These are phyloP conservation scores for Heteromormyrus szaboi DNA, from an alignment of 2,797 vertebrate species.

Conservation along the genomic window DNA sequence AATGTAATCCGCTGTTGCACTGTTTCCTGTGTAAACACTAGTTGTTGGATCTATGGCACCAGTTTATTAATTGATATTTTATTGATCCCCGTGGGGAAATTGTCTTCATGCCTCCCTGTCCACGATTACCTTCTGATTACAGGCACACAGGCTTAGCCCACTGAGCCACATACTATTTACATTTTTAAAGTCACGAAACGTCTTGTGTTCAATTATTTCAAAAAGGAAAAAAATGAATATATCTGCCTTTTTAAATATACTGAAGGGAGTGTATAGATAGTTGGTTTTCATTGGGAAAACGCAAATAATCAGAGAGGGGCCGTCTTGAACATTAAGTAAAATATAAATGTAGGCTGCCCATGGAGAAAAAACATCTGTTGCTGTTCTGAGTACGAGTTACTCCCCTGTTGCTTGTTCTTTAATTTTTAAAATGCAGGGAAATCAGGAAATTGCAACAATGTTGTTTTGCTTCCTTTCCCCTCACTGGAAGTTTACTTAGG, in stretches of 20 bases:
- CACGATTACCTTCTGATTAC: too few relatives aligned
- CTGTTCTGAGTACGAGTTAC: slow-evolving; percentile 76
- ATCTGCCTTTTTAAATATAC: slow-evolving; percentile 70
- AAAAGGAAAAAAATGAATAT: slow-evolving; percentile 28
- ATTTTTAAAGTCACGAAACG: slow-evolving; percentile 57
- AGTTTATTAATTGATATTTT: slow-evolving; percentile 52
- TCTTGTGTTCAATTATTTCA: slow-evolving; percentile 57
- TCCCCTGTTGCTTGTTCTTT: slow-evolving; percentile 84
- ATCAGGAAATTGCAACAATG: slow-evolving; percentile 39
- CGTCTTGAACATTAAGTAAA: slow-evolving; percentile 63
- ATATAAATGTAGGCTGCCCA: slow-evolving; percentile 69
- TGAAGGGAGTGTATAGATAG: slow-evolving; percentile 41
- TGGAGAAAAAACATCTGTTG: slow-evolving; percentile 68
- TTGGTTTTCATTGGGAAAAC: slow-evolving; percentile 17
- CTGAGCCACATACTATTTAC: slow-evolving; percentile 47
- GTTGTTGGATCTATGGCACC: slow-evolving; percentile 67
- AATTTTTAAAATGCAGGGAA: slow-evolving; percentile 67
- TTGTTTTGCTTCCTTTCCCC: background rate
- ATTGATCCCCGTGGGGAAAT: too few relatives aligned
- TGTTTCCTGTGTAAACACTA: slow-evolving; percentile 18
- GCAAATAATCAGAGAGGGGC: slow-evolving; percentile 71
- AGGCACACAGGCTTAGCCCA: too few relatives aligned
- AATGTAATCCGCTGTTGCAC: slow-evolving; percentile 47
- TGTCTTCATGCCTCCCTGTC: too few relatives aligned
- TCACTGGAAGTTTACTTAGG: background rate